Evolutionary conservation across 2,888 invertebrate genomes (phyloP), one percentile per base, ranked within the genome.

Genomic region (Lasioglossum leucozonium): DNA sequence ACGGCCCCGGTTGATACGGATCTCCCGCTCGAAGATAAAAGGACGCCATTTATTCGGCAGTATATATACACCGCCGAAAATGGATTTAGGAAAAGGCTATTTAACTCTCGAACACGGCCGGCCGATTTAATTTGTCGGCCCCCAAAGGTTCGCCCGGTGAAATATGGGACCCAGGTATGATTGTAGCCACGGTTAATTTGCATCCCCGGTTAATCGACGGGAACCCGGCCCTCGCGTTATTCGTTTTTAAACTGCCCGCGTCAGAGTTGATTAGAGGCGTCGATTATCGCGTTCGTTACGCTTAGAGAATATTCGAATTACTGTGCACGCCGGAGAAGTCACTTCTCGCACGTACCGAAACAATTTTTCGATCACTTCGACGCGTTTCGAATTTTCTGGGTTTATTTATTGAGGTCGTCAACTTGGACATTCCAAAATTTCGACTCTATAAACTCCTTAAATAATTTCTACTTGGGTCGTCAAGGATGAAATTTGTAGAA

Each of bases 21-120:
- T 62, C 58, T 62, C n/a, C n/a, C 58, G 13, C 13, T 16, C 42
- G 22, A 16, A 71, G 65, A 75, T 44, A 44, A 44, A n/a, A 62
- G 34, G 44, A 26, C 34, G 47, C 18, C 16, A 30, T 75, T 69
- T 51, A 18, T 30, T 37, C 37, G n/a, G n/a, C 44, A 44, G 62
- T 34, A 37, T 55, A 44, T 18, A 26, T 22, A 10, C 22, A 30
- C 58, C 47, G 40, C 11, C 67, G 67, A 71, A 77, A 77, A 58
- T 77, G 37, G 37, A 73, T 73, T 79, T 40, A 26, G 73, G 65
- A 67, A 74, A 55, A 34, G 74, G 69, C 80, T 55, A 55, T 30
- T 74, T 55, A 74, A 44, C 42, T 30, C 18, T 3, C 67, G 74
- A 73, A n/a, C 65, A 22, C 44, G 51, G 2, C 30, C 11, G 44